Base-by-base conservation (phyloP, 2,888 invertebrate genomes). In the Drosophila glabriapex region DNA sequence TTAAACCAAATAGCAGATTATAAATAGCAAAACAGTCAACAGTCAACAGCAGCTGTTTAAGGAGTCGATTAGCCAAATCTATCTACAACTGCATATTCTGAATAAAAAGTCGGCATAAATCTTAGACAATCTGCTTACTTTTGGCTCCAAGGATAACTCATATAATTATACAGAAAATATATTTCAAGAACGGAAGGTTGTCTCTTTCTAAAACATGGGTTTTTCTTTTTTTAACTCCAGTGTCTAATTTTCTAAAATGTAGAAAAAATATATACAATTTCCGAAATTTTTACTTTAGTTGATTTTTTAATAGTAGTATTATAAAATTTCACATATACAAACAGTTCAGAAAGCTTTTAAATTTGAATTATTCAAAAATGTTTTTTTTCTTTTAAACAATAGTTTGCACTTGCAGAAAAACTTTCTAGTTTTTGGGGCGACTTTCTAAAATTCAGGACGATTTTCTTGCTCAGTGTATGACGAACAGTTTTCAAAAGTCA, bases 251-350 rank as follows among this genome's bases (percentile, higher is more conserved):
- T 10, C 10, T 10, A n/a, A 4, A 39, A 39, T 39, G 19, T 39
- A 1, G 4, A 9, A 19, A 7, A 39, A 19, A 37, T 2, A 37
- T 3, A 4, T 14, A 16, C 0, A 5, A 16, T 37, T 37, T 37
- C 2, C 2, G 0, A 0, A 16, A 0, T 5, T 9, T 19, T 39
- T 19, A 19, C 9, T 3, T 39, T 2, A 9, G 2, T 19, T 39
- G 4, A 7, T 37, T 37, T 19, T 0, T 9, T 4, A 9, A 37
- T 16, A 37, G 16, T 37, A 0, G 3, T 16, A 37, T 37, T 37
- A 16, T 37, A 37, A 37, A 37, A 16, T 37, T 16, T 0, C 6
- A 37, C 16, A 16, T 3, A 37, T 16, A 37, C 0, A 6, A 37
- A 16, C 37, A 3, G 6, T 16, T 37, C 0, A 37, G 0, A 3